Evolutionary conservation across 1,140 invertebrate species (phyloP), one percentile per base, ranked within the genome.

Genomic region (Alviniconcha marisindica): DNA sequence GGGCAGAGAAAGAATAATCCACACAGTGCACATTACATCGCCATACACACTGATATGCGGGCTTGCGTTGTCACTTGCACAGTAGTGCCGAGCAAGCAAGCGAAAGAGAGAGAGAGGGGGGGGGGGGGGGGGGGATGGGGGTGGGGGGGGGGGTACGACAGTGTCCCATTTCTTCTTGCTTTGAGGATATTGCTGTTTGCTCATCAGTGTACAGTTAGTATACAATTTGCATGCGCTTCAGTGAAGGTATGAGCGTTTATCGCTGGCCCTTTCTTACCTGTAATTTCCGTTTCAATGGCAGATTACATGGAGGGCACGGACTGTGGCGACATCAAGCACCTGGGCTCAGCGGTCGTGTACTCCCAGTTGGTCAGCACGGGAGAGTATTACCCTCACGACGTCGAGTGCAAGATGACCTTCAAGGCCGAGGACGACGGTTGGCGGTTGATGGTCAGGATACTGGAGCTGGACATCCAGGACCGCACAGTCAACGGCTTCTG

Each of bases 391-490:
- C 81, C 76, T 42, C 81, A 90, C 77, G 84, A 85, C 71, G 80
- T 88, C 4, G 86, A 89, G 77, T 92, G 91, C 83, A 78, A 84
- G 80, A 88, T 92, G 54, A 89, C 86, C 31, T 91, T 92, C 82
- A 87, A 90, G 87, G 87, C 91, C 1, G 88, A 89, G 54, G 87
- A 89, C 81, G 86, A 86, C 66, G 87, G 87, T 79, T 92, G 90
- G 91, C 89, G 89, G 76, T 80, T 92, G 28, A 91, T 91, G 89
- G 81, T 92, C 79, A 86, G 88, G 18, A 86, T 92, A 79, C 56
- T 89, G 38, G 88, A 92, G 69, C 80, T 92, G 60, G 90, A 92
- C 86, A 91, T 92, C 54, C 91, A 90, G 56, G 91, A 92, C 78
- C 66, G 86, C 31, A 87, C 84, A 21, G 73, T 66, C 14, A 88